A percentile compares a stretch with the other conserved stretches of the same genome.
phyloP scores from a whole-genome alignment of 2,113 vertebrate genomes.

The Xerus inauris region DNA sequence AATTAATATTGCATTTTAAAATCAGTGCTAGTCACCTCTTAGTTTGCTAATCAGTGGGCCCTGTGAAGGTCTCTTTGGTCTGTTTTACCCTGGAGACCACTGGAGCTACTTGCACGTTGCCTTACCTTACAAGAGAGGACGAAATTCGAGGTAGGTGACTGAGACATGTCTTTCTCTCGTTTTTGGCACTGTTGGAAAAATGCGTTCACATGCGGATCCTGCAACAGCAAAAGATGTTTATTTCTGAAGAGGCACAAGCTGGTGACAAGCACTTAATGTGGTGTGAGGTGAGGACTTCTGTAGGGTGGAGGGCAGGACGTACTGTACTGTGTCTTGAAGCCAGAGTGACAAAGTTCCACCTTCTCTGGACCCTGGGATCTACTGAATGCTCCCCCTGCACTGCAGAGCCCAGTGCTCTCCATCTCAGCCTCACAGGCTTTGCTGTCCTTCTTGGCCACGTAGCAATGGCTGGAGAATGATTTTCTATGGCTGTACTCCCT shows the following conservation, averaged over 20 bases:
- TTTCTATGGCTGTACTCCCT: background rate
- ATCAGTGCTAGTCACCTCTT: background rate
- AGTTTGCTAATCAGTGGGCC: background rate
- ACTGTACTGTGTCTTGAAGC: too few species aligned
- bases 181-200: conserved; percentile 99
- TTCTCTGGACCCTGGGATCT: background rate
- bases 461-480: background rate
- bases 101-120: background rate
- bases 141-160: conserved; percentile 95
- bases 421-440: background rate
- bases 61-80: background rate
- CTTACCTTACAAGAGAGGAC: conserved; percentile 95
- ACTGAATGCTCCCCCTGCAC: rapidly evolving
- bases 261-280: background rate
- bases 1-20: background rate
- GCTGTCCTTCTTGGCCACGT: background rate
- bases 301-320: rapidly evolving
- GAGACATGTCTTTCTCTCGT: conserved; percentile 93
- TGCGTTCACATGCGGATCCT: conserved; percentile 96
- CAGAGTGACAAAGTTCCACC: background rate
- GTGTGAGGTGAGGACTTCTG: background rate
- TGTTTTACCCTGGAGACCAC: background rate
- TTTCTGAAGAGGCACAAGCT: background rate
- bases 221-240: conserved; percentile 67
- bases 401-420: background rate